Conservation (phyloP, 2,797 vertebrate species). For the Perodicticus potto region DNA sequence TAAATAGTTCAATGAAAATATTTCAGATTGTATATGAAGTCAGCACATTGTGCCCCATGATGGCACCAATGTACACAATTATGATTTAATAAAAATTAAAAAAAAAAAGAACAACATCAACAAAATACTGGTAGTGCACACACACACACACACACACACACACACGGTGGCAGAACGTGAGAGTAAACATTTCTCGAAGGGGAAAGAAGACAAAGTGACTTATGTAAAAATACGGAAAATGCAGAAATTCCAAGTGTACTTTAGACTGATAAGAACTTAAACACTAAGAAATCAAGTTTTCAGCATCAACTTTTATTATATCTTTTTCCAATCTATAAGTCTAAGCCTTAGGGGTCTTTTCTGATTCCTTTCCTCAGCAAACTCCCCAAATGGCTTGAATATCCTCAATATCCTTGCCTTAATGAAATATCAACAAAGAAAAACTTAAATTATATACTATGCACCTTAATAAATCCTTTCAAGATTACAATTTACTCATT, state of each 20-base stretch:
- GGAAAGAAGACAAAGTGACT: not conserved
- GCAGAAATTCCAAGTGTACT: not conserved
- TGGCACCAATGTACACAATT: too few relatives aligned
- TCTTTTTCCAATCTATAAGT: not conserved
- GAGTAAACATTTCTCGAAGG: not conserved
- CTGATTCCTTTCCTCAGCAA: not conserved
- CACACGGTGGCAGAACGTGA: not conserved
- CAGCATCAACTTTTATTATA: not conserved
- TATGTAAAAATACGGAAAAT: not conserved
- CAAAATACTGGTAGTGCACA: not conserved
- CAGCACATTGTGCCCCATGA: too few relatives aligned
- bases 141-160: too few relatives aligned
- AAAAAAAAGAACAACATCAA: not conserved
- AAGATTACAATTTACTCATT: not conserved
- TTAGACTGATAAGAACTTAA: not conserved
- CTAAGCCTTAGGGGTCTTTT: not conserved
- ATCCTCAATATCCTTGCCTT: not conserved
- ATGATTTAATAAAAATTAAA: too few relatives aligned
- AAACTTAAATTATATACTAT: not conserved
- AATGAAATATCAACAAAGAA: slow-evolving; percentile 27
- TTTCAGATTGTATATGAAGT: too few relatives aligned
- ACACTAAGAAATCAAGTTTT: not conserved
- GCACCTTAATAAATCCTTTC: not conserved
- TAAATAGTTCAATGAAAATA: too few relatives aligned
- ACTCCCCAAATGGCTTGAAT: not conserved